Evolutionary conservation across 2,888 invertebrate species (phyloP), one percentile per base, ranked within the genome.

Genomic region (Oxystoma pomonae): DNA sequence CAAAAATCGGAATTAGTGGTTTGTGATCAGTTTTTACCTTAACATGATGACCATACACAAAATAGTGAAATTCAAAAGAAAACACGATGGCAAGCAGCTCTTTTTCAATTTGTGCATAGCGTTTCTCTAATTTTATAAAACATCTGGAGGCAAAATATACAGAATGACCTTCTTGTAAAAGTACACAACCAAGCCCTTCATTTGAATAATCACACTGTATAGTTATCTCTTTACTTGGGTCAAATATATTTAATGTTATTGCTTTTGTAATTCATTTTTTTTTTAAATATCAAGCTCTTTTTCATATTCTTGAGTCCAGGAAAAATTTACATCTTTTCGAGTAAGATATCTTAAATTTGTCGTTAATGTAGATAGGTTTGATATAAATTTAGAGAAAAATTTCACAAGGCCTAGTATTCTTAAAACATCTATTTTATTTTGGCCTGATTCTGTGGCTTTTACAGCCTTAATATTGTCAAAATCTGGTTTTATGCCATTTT

Each of bases 21-120:
- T 57, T 35, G 53, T 65, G 65, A 63, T 65, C 65, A n/a, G 62
- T 65, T 12, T 35, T 9, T 55, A 57, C 22, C 52, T 16, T 57
- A 5, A 61, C 49, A 20, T 55, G 18, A 16, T 58, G 55, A 49
- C 62, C 56, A 56, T 65, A 65, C 21, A 59, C 51, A 18, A 51
- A 65, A 21, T 7, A n/a, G 59, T 65, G 62, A 59, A 62, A 65
- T 50, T 18, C 21, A 50, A 35, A 35, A 7, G 35, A 35, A 35
- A 35, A 35, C 3, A 35, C 35, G 12, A 35, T 35, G 12, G 35
- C 19, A 55, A 12, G 59, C 49, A 58, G 60, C 61, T 77, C 75
- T 63, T 77, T 77, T 60, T 77, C 76, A 19, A 77, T 76, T 66
- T 75, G 74, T 16, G 74, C 71, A 64, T 72, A 76, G 16, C 65